phyloP scores from a whole-genome alignment of 1,140 invertebrate genomes.

The Drosophila repleta region DNA sequence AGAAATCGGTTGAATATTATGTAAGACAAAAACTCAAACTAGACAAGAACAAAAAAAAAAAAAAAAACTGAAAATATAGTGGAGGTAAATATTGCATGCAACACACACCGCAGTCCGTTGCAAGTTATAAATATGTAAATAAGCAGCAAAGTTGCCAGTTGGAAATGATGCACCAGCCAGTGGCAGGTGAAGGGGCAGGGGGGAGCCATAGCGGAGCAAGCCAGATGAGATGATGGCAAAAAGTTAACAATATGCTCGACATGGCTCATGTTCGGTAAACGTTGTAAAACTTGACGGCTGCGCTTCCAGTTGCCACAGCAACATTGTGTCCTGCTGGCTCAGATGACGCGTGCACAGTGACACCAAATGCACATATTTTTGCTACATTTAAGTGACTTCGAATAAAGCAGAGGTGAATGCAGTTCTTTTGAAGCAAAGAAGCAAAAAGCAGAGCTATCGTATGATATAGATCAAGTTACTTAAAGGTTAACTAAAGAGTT shows the following conservation, averaged over 20 bases:
- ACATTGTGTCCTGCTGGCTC: conserved; percentile 29
- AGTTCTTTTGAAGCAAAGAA: no score
- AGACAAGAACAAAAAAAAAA: conserved; percentile 53
- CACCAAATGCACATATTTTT: background rate
- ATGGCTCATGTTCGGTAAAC: conserved; percentile 59
- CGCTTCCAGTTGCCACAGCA: conserved; percentile 21
- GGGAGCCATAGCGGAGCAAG: background rate
- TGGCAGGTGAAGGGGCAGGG: background rate
- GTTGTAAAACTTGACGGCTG: conserved; percentile 56
- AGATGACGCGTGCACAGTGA: conserved; percentile 18
- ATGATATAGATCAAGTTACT: no score
- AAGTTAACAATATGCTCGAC: conserved; percentile 69
- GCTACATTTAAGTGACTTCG: background rate
- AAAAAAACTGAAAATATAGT: background rate
- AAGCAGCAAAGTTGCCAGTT: conserved; percentile 75
- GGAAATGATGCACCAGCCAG: conserved; percentile 36
- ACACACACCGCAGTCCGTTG: conserved; percentile 10
- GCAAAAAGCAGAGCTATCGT: no score
- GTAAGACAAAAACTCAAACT: conserved; percentile 47
- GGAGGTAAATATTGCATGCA: conserved; percentile 28
- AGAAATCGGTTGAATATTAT: conserved; percentile 71
- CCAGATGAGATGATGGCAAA: conserved; percentile 40
- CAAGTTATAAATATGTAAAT: conserved; percentile 79
- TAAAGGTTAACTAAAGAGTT: no score
- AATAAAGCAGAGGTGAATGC: background rate